These are phyloP conservation scores for Drosophila bifasciata DNA, from an alignment of 1,140 invertebrate species.

Conservation along the genomic window DNA sequence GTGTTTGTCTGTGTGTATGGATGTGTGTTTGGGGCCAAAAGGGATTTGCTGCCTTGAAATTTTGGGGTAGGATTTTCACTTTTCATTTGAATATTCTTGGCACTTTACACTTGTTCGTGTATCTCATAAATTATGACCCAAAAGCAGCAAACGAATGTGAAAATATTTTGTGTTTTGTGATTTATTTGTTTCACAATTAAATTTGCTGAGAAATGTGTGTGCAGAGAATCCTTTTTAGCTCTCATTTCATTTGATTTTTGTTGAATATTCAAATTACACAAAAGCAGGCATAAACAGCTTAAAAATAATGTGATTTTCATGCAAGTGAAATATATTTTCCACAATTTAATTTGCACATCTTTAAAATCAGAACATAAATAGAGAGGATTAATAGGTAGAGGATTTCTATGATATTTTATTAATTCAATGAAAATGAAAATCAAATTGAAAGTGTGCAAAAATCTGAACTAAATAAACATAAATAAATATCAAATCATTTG, in stretches of 20 bases:
- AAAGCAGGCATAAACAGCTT: neutral
- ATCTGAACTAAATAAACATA: neutral
- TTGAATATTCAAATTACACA: slow-evolving; percentile 4
- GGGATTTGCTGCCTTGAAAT: slow-evolving; percentile 21
- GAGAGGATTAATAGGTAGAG: slow-evolving; percentile 23
- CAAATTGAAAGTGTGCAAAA: neutral
- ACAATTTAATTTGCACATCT: neutral
- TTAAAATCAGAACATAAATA: slow-evolving; percentile 1
- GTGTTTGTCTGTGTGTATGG: slow-evolving; percentile 29
- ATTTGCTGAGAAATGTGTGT: no score
- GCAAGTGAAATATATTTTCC: slow-evolving; percentile 4
- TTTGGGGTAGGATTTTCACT: slow-evolving; percentile 59
- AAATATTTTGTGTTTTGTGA: slow-evolving; percentile 21
- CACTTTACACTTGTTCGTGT: slow-evolving; percentile 28
- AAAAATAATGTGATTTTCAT: slow-evolving; percentile 1
- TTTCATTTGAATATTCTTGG: slow-evolving; percentile 53
- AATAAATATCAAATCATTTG: slow-evolving; percentile 7
- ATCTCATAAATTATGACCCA: slow-evolving; percentile 58
- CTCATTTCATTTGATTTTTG: no score
- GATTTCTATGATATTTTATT: slow-evolving; percentile 15
- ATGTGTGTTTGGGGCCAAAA: slow-evolving; percentile 18
- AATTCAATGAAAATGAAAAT: slow-evolving; percentile 12
- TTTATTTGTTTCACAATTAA: slow-evolving; percentile 32
- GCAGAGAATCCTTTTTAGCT: no score
- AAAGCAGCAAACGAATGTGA: neutral